Evolutionary conservation across 2,113 vertebrate species (phyloP).

Genomic region (Forbesichthys agassizii): DNA sequence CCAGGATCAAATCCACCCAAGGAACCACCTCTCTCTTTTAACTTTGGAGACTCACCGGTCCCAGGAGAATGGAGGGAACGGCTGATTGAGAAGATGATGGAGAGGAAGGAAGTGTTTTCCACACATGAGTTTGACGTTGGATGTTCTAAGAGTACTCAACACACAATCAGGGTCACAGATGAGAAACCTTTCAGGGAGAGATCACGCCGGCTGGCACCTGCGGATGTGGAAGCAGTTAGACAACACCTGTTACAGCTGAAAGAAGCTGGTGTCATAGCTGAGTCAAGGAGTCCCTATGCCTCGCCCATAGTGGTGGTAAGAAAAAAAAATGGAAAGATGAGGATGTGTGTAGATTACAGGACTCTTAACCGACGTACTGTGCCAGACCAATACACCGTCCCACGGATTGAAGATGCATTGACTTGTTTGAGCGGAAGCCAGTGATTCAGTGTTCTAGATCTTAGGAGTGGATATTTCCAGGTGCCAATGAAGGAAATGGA

Average conservation of each 20-base stretch:
- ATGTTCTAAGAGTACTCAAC: conserved; percentile 6
- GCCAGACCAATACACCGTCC: conserved; percentile 16
- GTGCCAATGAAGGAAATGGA: conserved; percentile 20
- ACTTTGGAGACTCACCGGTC: too few relatives aligned
- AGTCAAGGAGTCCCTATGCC: conserved; percentile 1
- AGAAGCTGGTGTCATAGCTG: conserved; percentile 5
- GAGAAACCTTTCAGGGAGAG: conserved; percentile 3
- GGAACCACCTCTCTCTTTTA: too few relatives aligned
- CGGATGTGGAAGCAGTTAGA: conserved; percentile 16
- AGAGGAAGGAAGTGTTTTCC: too few relatives aligned
- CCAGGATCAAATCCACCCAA: too few relatives aligned
- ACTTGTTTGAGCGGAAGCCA: conserved; percentile 19
- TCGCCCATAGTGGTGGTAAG: not conserved
- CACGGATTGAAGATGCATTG: not conserved
- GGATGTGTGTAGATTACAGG: conserved; percentile 23
- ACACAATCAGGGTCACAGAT: conserved; percentile 5
- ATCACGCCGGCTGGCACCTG: not conserved
- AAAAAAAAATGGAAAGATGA: conserved; percentile 7
- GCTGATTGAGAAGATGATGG: too few relatives aligned
- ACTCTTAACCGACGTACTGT: conserved; percentile 7
- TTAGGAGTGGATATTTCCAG: conserved; percentile 21
- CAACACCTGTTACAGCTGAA: conserved; percentile 14
- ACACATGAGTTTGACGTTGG: conserved; percentile 26
- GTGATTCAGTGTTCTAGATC: conserved; percentile 30
- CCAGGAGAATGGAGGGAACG: too few relatives aligned